phyloP scores from a whole-genome alignment of 2,888 invertebrate genomes.

The Eilema caniola region DNA sequence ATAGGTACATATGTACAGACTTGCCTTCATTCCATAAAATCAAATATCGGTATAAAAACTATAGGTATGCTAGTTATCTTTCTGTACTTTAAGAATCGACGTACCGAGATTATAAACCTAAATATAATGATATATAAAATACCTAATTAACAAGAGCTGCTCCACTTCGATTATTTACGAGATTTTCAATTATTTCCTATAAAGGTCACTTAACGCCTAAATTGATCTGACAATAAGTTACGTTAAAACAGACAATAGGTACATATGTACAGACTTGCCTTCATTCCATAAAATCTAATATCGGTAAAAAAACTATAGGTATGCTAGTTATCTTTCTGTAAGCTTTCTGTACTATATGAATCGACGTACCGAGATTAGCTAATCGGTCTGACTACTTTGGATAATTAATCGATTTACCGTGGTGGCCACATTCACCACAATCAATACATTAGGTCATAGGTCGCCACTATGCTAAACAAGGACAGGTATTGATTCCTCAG shows the following conservation, averaged over 20 bases:
- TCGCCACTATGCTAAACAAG: conserved; percentile 75
- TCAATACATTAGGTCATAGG: conserved; percentile 84
- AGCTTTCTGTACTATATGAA: conserved; percentile 38
- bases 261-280: not conserved
- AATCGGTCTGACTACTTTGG: conserved; percentile 67
- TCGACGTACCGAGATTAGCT: conserved; percentile 59
- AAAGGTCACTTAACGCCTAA: too few relatives aligned
- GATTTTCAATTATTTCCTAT: too few relatives aligned
- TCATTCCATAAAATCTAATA: not conserved
- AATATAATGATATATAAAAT: not conserved
- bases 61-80: too few relatives aligned
- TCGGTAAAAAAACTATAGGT: not conserved
- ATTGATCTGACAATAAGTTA: not conserved
- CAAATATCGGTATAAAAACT: too few relatives aligned
- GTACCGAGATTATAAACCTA: too few relatives aligned
- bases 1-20: too few relatives aligned
- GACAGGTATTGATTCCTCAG: conserved; percentile 75
- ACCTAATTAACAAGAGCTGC: not conserved
- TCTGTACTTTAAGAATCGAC: too few relatives aligned
- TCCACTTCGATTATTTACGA: too few relatives aligned
- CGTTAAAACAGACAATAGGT: not conserved
- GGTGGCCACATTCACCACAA: conserved; percentile 79
- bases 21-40: too few relatives aligned
- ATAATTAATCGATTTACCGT: conserved; percentile 77
- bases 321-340: conserved; percentile 3